Evolutionary conservation across 1,140 invertebrate genomes (phyloP).

Genomic region (Pristionchus pacificus): DNA sequence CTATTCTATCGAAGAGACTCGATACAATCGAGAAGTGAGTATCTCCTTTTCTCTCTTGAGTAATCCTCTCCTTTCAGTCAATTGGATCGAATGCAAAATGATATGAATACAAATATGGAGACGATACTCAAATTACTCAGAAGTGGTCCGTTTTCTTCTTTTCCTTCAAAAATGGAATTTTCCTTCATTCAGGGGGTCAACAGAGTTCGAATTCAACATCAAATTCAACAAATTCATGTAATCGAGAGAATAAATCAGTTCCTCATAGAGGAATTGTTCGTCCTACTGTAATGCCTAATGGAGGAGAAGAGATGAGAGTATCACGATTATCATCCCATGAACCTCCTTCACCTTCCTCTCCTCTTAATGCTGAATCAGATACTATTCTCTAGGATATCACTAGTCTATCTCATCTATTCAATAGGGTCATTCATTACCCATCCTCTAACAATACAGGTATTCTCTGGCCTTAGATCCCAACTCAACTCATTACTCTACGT

Average conservation of each 20-base stretch:
- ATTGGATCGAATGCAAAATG: slow-evolving; percentile 52
- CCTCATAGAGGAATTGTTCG: slow-evolving; percentile 6
- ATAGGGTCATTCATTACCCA: not conserved
- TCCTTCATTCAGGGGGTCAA: not conserved
- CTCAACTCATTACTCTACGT: not conserved
- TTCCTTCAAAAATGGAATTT: not conserved
- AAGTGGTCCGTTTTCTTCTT: not conserved
- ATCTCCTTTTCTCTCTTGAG: not conserved
- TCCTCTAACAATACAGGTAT: slow-evolving; percentile 6
- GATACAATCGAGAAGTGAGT: slow-evolving; percentile 25
- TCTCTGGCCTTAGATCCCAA: not conserved
- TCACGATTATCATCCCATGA: slow-evolving; percentile 25
- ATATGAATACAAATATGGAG: slow-evolving; percentile 51
- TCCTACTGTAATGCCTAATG: slow-evolving; percentile 20
- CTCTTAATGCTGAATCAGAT: slow-evolving; percentile 16
- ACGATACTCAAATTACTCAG: slow-evolving; percentile 37
- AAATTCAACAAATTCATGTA: not conserved
- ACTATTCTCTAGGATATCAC: slow-evolving; percentile 12
- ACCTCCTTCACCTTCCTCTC: slow-evolving; percentile 5
- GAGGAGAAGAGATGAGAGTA: slow-evolving; percentile 31
- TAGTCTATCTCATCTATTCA: not conserved
- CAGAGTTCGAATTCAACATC: not conserved
- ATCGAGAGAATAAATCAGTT: slow-evolving; percentile 18
- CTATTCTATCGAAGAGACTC: slow-evolving; percentile 8
- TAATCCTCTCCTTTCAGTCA: slow-evolving; percentile 38